Base-by-base conservation (phyloP, 2,113 vertebrate genomes). In the Podocnemis expansa region DNA sequence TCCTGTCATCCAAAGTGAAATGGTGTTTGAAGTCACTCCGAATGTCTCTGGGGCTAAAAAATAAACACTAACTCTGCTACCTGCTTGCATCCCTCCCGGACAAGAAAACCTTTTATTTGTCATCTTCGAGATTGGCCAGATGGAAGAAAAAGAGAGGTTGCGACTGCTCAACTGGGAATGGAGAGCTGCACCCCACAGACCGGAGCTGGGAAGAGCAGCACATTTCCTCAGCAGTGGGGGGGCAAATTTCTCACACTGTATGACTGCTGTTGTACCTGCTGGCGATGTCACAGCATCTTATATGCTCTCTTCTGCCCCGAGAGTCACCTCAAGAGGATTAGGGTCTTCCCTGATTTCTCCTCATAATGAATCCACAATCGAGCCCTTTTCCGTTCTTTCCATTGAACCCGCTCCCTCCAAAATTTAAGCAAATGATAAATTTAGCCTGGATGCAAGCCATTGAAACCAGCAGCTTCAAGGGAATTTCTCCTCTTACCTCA, bases 401-500 rank as follows among this genome's bases (percentile, higher is more conserved):
- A 93, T 54, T 6, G 24, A 85, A 73, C 84, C 88, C 79, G 21
- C 19, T 38, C 19, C 5, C 17, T 38, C 63, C n/a, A 21, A 19
- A 22, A 5, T 70, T 22, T 38, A 5, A 9, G 17, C 38, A 70
- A 38, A 22, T 34, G 63, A 38, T 9, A 70, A 90, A 94, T 80
- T 84, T 67, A 93, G 88, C 80, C 87, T 91, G 31, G 56, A 92
- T 89, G 89, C 47, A 85, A 84, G 63, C 63, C 93, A 88, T n/a
- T 49, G 58, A 81, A 86, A 54, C 89, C 79, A 90, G 52, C 19
- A 82, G 76, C 84, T 96, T 85, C 41, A 91, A 88, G 94, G 67
- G 89, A 95, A 85, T 82, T 93, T 91, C 85, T 51, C 82, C 89
- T 2, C 84, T 94, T 52, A 80, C 1, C 93, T 63, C 93, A 93